Conservation (phyloP, 1,140 invertebrate genomes). For the Drosophila prosaltans region DNA sequence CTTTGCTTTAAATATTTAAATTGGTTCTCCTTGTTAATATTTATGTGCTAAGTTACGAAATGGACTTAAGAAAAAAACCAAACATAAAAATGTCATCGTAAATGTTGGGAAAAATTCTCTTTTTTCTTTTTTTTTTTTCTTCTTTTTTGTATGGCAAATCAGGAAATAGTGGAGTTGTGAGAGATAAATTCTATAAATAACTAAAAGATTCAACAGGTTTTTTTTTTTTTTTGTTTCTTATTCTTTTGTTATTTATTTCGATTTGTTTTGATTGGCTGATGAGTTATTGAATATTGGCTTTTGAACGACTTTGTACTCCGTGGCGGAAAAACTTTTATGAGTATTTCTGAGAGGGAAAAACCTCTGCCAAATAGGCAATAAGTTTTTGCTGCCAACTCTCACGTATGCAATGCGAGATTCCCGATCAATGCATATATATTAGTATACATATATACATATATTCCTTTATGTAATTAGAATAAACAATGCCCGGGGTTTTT, state of each 20-base stretch:
- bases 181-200: conserved; percentile 41
- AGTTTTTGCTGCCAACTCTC: background rate
- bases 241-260: background rate
- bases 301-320: background rate
- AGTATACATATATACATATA: background rate
- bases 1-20: conserved; percentile 53
- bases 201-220: conserved; percentile 47
- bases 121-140: background rate
- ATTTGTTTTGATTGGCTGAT: background rate
- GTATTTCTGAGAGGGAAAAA: conserved; percentile 27
- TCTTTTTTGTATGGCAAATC: background rate
- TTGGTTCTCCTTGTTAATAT: conserved; percentile 51
- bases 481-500: conserved; percentile 47
- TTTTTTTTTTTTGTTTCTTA: conserved; percentile 2
- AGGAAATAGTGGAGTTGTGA: conserved; percentile 60
- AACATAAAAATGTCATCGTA: conserved; percentile 51
- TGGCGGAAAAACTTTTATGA: background rate
- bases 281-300: background rate
- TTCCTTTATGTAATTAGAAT: conserved; percentile 55
- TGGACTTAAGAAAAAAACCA: conserved; percentile 23
- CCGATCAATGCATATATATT: background rate
- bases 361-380: conserved; percentile 14
- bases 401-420: conserved; percentile 1
- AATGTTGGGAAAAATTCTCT: conserved; percentile 3
- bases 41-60: conserved; percentile 41